Base-by-base conservation (phyloP, 2,888 invertebrate genomes). In the Andrena marginata region DNA sequence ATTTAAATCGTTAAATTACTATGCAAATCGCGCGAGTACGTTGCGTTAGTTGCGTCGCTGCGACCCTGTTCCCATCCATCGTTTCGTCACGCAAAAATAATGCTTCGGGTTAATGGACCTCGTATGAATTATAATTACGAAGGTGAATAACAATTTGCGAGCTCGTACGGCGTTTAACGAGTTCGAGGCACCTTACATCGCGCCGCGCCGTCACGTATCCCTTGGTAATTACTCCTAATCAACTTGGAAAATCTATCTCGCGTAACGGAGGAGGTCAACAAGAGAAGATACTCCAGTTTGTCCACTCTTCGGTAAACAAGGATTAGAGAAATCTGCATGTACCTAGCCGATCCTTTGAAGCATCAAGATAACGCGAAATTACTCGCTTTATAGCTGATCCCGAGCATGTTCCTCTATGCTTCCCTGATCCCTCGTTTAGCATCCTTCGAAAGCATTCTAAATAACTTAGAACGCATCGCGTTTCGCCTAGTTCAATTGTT, bases 51-150 rank as follows among this genome's bases (percentile, higher is more conserved):
- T 26, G 16, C 73, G 8, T 6, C 63, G 49, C 29, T 51, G 31
- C 20, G 8, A 51, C 29, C 48, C n/a, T 5, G 42, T 16, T 62
- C 69, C 29, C 31, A 60, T 42, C 49, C 64, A 29, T 62, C 69
- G 65, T 77, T 80, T 65, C 48, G n/a, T 29, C 62, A 48, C 31
- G 79, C n/a, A 54, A 79, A 84, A 82, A 79, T 84, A 79, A 84
- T 75, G 33, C 54, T 8, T 8, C 29, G 23, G 23, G 68, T 68
- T 75, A 79, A 75, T 76, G 74, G 59, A 35, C 56, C 26, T n/a
- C 29, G 70, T 54, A 42, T 64, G 73, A 71, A 84, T 78, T 73
- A 62, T 74, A 82, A 84, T 84, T 82, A 78, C 74, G 51, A 73
- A 69, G 60, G 81, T 71, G 65, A 54, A 78, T 64, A 78, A 80